These are phyloP conservation scores for Monochamus alternatus DNA, from an alignment of 2,888 invertebrate species.

Conservation along the genomic window DNA sequence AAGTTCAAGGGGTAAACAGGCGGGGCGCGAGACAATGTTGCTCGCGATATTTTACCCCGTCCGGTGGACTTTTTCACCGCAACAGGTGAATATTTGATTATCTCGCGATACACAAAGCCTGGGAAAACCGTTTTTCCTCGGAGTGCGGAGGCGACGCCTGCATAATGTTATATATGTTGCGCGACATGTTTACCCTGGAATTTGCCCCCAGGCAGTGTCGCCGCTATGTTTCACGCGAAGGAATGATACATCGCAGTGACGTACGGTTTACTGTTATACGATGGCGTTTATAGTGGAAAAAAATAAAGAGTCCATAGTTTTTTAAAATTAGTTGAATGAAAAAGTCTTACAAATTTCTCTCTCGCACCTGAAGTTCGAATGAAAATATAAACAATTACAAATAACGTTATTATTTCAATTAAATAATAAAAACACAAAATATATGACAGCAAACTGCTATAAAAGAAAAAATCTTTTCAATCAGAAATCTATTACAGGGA, in stretches of 20 bases:
- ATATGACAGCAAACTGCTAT: too few relatives aligned
- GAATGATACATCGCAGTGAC: slow-evolving; percentile 12
- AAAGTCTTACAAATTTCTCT: too few relatives aligned
- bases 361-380: too few relatives aligned
- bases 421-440: too few relatives aligned
- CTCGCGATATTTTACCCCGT: slow-evolving; percentile 2
- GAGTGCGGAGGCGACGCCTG: slow-evolving; percentile 1
- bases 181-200: slow-evolving; percentile 20
- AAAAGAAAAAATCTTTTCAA: too few relatives aligned
- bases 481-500: too few relatives aligned
- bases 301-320: too few relatives aligned
- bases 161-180: slow-evolving; percentile 22
- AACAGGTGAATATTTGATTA: slow-evolving; percentile 30
- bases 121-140: neutral
- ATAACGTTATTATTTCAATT: too few relatives aligned
- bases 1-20: neutral
- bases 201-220: slow-evolving; percentile 16
- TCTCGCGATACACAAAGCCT: slow-evolving; percentile 18
- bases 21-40: neutral
- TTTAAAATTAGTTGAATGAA: too few relatives aligned
- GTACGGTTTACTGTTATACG: neutral
- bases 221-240: slow-evolving; percentile 11
- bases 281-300: too few relatives aligned
- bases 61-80: slow-evolving; percentile 17
- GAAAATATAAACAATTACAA: too few relatives aligned